Percentiles rank a stretch among this genome's conserved stretches.
Conservation (phyloP, 2,113 vertebrate species). For the Phoenicopterus ruber region DNA sequence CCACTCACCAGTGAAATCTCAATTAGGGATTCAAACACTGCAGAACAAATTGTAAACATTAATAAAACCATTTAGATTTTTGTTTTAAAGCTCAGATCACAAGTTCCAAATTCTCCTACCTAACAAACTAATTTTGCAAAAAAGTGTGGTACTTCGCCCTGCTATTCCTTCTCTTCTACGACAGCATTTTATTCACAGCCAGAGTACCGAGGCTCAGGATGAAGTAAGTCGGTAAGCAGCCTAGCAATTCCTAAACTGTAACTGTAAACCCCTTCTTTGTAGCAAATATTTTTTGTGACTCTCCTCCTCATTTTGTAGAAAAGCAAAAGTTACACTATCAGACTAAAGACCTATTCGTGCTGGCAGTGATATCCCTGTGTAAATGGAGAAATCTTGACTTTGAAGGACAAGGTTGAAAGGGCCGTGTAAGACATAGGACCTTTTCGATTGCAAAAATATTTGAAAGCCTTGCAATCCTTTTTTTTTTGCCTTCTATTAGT, state of each 20-base stretch:
- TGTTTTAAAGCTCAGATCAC: neutral
- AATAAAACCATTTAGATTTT: neutral
- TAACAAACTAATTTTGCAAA: neutral
- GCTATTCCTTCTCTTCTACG: neutral
- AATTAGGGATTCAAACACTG: neutral
- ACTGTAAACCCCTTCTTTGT: neutral
- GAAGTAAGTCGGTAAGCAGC: fast-evolving
- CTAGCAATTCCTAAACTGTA: neutral
- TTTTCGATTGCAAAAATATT: neutral
- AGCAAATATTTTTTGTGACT: neutral
- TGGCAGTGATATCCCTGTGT: neutral
- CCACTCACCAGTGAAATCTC: neutral
- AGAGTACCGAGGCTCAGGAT: neutral
- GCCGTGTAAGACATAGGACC: fast-evolving
- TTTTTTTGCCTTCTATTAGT: neutral
- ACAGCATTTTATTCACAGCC: neutral
- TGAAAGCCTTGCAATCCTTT: neutral
- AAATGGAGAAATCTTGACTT: neutral
- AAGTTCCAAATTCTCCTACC: neutral
- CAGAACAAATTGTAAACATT: neutral
- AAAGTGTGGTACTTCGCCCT: neutral
- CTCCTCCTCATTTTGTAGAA: neutral
- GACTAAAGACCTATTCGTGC: neutral
- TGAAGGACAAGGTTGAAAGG: neutral
- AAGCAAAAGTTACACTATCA: neutral